A percentile compares a stretch with the other conserved stretches of the same genome.
phyloP scores from a whole-genome alignment of 2,113 vertebrate species.

The Diphyllodes magnificus region DNA sequence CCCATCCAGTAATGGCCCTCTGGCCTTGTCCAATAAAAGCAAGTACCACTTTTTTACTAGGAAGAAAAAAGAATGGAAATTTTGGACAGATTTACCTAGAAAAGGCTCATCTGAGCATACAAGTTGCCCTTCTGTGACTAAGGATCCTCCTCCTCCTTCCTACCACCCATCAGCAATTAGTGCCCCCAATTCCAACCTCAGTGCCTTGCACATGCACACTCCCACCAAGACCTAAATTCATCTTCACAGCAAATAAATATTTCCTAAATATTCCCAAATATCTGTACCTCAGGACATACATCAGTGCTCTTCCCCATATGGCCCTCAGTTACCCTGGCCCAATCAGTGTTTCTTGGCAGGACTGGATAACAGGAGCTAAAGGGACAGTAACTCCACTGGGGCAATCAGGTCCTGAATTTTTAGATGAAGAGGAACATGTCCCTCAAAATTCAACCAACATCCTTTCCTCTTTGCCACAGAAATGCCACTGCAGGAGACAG shows the following conservation, averaged over 20 bases:
- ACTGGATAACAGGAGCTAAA: neutral
- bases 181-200: neutral
- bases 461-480: neutral
- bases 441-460: neutral
- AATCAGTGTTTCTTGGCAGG: neutral
- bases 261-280: neutral
- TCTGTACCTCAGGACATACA: neutral
- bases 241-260: neutral
- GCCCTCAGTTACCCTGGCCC: neutral
- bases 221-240: neutral
- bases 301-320: neutral
- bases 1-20: neutral
- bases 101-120: neutral
- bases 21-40: neutral
- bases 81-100: neutral
- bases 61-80: neutral
- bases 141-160: neutral
- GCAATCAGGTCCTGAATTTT: neutral
- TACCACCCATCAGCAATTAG: neutral
- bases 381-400: fast-evolving
- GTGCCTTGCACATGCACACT: fast-evolving
- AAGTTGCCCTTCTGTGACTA: neutral
- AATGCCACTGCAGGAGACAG: fast-evolving
- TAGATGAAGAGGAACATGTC: neutral
- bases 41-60: neutral